Base-by-base conservation (phyloP, 2,888 invertebrate genomes). In the Liodrosophila aerea region DNA sequence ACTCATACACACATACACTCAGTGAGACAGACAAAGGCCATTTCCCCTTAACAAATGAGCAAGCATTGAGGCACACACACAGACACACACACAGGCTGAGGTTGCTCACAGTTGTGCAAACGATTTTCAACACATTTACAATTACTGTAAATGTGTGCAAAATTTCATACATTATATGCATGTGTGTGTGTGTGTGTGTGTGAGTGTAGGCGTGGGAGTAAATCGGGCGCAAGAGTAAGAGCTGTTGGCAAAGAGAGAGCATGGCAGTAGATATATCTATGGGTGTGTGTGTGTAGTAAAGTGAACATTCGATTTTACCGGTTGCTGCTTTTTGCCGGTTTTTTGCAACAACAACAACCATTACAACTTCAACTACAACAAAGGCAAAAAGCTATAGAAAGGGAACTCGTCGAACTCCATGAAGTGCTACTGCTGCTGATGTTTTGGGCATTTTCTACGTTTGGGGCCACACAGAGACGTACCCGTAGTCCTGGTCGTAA, bases 41-140 rank as follows among this genome's bases (percentile, higher is more conserved):
- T 85, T 81, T 85, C 81, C 84, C 81, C 81, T 81, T 57, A 80
- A 62, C 84, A 81, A 81, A 81, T 85, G 85, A 80, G 83, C 83
- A 85, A 83, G 71, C 63, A 63, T 30, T 51, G 49, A 65, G 47
- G 30, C 49, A 58, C 64, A 69, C 60, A 57, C 51, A 44, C 43
- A 43, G 40, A 45, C 41, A 15, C 34, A 51, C 50, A 13, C 31
- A 18, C 8, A 36, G 7, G 16, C 13, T 18, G 33, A 43, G 30
- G 69, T 69, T 73, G 67, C 74, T 86, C 87, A 75, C 58, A 81
- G 73, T 74, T 81, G 78, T 86, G 86, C 87, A 86, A 81, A 69
- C 85, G 85, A 86, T 86, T 87, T 86, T 86, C 86, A 87, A 86
- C 87, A 87, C 86, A 86, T 86, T 81, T 78, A 70, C 86, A 86